phyloP scores from a whole-genome alignment of 2,797 vertebrate genomes.

The Sebastes vulpes region DNA sequence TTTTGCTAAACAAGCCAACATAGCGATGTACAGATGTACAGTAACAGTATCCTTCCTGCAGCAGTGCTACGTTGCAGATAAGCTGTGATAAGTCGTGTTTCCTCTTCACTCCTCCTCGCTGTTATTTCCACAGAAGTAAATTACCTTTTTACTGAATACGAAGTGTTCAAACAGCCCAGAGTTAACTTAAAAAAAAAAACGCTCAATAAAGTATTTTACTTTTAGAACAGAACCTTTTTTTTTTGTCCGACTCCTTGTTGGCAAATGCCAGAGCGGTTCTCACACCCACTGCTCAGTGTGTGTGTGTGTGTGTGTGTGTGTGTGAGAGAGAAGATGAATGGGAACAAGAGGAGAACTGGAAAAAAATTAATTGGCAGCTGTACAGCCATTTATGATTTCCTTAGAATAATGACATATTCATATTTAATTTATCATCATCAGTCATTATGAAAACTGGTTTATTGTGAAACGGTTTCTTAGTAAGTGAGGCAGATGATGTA shows the following conservation, averaged over 20 bases:
- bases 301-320: not conserved
- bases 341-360: no score
- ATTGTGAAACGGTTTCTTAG: no score
- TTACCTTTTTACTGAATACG: no score
- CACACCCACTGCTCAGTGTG: not conserved
- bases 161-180: not conserved
- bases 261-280: not conserved
- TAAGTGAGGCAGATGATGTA: not conserved
- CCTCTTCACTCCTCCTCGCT: not conserved
- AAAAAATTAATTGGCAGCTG: not conserved
- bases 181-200: not conserved
- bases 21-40: not conserved
- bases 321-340: no score
- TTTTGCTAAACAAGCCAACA: not conserved
- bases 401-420: not conserved
- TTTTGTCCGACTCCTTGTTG: not conserved
- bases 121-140: not conserved
- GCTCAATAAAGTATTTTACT: not conserved
- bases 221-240: not conserved
- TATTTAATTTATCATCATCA: no score
- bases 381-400: not conserved
- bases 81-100: not conserved
- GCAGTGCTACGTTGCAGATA: not conserved
- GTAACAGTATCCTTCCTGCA: not conserved
- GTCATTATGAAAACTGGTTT: no score